These are phyloP conservation scores for Trimorus sp. DNA, from an alignment of 2,888 invertebrate genomes.

Conservation along the genomic window DNA sequence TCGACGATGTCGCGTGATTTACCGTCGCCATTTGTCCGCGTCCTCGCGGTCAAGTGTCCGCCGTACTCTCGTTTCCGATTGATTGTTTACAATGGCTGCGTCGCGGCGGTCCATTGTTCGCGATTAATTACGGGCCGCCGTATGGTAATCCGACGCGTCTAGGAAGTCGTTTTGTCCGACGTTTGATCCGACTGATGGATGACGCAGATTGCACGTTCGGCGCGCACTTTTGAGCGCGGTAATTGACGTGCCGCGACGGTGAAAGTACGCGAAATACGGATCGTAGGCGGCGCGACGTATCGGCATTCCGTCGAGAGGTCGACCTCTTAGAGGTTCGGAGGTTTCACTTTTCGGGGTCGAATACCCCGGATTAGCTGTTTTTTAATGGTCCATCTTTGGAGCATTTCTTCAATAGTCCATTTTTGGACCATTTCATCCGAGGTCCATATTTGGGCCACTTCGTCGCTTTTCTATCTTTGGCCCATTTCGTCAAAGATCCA, in stretches of 20 bases:
- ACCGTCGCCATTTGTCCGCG: slow-evolving; percentile 27
- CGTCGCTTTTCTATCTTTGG: too few species aligned
- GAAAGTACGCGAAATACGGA: slow-evolving; percentile 26
- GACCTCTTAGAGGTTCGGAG: too few species aligned
- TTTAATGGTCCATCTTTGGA: too few species aligned
- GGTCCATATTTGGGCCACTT: too few species aligned
- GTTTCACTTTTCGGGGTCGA: too few species aligned
- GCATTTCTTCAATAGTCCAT: too few species aligned
- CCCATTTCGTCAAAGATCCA: too few species aligned
- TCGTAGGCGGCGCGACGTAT: too few species aligned
- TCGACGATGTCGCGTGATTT: slow-evolving; percentile 26
- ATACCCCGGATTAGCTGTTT: too few species aligned
- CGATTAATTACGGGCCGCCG: slow-evolving; percentile 7
- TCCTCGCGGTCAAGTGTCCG: neutral
- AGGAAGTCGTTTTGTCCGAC: slow-evolving; percentile 24
- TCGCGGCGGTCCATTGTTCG: neutral
- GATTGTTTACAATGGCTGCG: slow-evolving; percentile 12
- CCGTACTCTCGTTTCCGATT: slow-evolving; percentile 3
- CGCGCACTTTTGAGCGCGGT: slow-evolving; percentile 31
- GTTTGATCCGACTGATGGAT: slow-evolving; percentile 30
- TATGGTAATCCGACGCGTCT: slow-evolving; percentile 19
- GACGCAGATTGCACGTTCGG: slow-evolving; percentile 38
- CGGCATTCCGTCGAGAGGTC: too few species aligned
- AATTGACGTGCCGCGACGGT: slow-evolving; percentile 36
- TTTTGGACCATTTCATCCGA: too few species aligned